Evolutionary conservation across 2,888 invertebrate genomes (phyloP).

Genomic region (Drosophila bunnanda): DNA sequence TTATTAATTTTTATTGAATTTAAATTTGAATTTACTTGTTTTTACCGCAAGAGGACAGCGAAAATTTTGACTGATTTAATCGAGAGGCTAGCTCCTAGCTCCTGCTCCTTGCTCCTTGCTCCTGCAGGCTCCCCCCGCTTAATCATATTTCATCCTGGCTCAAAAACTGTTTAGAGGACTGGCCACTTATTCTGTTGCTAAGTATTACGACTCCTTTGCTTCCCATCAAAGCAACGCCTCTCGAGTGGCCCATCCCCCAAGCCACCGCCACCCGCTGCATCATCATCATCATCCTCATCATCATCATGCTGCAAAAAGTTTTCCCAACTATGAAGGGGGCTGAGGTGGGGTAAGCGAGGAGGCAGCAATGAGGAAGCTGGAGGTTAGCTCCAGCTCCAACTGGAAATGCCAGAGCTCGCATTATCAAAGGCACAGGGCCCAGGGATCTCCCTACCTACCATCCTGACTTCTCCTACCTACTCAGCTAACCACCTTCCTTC

Average conservation of each 20-base stretch:
- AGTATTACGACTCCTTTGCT: conserved; percentile 40
- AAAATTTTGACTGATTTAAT: conserved; percentile 19
- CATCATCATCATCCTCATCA: too few relatives aligned
- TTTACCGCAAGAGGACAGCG: background rate
- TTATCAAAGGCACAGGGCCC: conserved; percentile 43
- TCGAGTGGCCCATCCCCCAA: conserved; percentile 64
- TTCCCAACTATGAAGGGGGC: conserved; percentile 34
- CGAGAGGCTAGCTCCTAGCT: background rate
- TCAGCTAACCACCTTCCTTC: background rate
- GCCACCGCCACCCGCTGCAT: conserved; percentile 8
- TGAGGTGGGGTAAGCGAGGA: background rate
- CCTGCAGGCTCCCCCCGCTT: background rate
- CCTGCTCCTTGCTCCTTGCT: background rate
- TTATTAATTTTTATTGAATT: conserved; percentile 78
- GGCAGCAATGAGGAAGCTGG: conserved; percentile 1
- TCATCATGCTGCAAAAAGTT: conserved; percentile 26
- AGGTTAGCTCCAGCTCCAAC: conserved; percentile 13
- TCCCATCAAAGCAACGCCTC: conserved; percentile 69
- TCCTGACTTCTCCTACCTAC: background rate
- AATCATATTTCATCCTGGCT: background rate
- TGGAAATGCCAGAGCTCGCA: conserved; percentile 52
- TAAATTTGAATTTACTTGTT: conserved; percentile 60
- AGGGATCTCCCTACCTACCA: background rate
- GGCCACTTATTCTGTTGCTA: conserved; percentile 21
- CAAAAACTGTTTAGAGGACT: conserved; percentile 16